A percentile compares a stretch with the other conserved stretches of the same genome.
Evolutionary conservation across 2,888 invertebrate species (phyloP).

Genomic region (Automeris io): DNA sequence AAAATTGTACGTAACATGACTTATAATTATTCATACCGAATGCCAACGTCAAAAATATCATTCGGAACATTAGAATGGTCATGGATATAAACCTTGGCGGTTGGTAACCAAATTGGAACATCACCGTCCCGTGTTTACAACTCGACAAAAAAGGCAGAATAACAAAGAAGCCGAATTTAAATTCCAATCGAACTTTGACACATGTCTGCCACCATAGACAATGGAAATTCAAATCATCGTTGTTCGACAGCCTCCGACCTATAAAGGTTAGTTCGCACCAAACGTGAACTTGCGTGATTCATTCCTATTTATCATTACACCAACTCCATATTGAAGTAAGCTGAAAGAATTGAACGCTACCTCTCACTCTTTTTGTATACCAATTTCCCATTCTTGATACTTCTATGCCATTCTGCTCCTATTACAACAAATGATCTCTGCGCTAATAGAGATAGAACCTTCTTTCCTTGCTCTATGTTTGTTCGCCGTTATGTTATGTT

Average conservation of each 20-base stretch:
- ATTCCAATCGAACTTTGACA: conserved; percentile 77
- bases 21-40: conserved; percentile 68
- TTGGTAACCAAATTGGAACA: conserved; percentile 74
- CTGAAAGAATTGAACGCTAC: too few species aligned
- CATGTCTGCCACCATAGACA: conserved; percentile 78
- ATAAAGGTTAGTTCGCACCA: conserved; percentile 13
- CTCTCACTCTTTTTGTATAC: too few species aligned
- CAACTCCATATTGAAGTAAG: too few species aligned
- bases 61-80: conserved; percentile 53
- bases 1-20: conserved; percentile 45
- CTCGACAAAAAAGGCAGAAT: conserved; percentile 67
- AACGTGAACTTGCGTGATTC: conserved; percentile 35
- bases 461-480: too few species aligned
- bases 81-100: conserved; percentile 62
- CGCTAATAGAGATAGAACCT: too few species aligned
- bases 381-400: too few species aligned
- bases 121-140: conserved; percentile 74
- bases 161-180: conserved; percentile 77
- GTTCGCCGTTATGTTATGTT: too few species aligned
- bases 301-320: too few species aligned
- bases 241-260: conserved; percentile 47
- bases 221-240: conserved; percentile 76
- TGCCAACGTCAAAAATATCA: conserved; percentile 70
- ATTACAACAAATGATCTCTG: too few species aligned
- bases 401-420: too few species aligned